These are phyloP conservation scores for Limulus polyphemus DNA, from an alignment of 2,888 invertebrate species.

Conservation along the genomic window DNA sequence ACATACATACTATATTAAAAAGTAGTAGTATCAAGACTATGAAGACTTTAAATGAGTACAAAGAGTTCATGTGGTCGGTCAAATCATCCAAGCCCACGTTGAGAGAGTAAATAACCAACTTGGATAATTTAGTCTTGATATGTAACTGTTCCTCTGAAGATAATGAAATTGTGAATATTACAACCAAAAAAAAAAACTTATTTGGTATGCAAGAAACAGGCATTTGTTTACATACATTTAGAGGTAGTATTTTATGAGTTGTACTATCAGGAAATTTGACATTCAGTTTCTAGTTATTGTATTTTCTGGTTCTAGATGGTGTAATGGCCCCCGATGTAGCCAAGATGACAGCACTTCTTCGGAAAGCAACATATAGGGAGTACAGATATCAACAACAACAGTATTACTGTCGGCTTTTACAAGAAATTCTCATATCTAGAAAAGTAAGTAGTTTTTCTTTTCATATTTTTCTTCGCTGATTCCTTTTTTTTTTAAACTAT, in stretches of 20 bases:
- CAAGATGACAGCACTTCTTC: slow-evolving; percentile 59
- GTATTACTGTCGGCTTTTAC: slow-evolving; percentile 50
- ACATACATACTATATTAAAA: too few relatives aligned
- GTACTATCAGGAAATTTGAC: background rate
- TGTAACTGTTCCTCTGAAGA: background rate
- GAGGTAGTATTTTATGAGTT: background rate
- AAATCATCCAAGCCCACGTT: too few relatives aligned
- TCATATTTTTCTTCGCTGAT: background rate
- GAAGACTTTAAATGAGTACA: too few relatives aligned
- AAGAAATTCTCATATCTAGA: slow-evolving; percentile 60
- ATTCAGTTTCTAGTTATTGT: slow-evolving; percentile 1
- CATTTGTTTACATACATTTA: slow-evolving; percentile 1
- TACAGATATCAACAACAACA: slow-evolving; percentile 43
- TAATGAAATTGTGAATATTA: background rate
- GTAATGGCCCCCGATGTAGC: slow-evolving; percentile 75
- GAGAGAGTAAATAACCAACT: too few relatives aligned
- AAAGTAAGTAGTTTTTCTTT: slow-evolving; percentile 41
- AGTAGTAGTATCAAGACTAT: too few relatives aligned
- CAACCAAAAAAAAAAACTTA: background rate
- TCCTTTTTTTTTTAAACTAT: slow-evolving; percentile 7
- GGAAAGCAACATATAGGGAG: slow-evolving; percentile 61
- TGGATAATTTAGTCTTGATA: too few relatives aligned
- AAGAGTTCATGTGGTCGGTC: too few relatives aligned
- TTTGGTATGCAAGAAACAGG: background rate
- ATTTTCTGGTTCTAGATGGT: slow-evolving; percentile 39